These are phyloP conservation scores for Halocynthia roretzi DNA, from an alignment of 23 tunicate species.

Conservation along the genomic window DNA sequence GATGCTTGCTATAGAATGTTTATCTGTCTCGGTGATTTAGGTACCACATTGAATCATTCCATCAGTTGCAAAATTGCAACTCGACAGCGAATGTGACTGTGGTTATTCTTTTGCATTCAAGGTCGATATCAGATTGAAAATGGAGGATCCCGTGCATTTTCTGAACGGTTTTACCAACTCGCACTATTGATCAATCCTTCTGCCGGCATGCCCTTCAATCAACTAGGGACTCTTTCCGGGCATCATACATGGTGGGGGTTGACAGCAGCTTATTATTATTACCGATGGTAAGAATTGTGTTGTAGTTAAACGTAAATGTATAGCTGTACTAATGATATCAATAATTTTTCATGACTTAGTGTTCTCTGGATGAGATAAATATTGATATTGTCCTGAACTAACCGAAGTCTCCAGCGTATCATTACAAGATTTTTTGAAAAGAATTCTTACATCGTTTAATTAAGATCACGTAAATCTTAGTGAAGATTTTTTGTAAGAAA, in stretches of 20 bases:
- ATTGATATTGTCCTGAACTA: no score
- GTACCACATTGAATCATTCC: conserved; percentile 19
- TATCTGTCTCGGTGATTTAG: conserved; percentile 81
- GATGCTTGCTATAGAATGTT: conserved; percentile 48
- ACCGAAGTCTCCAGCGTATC: no score
- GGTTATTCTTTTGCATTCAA: conserved; percentile 9
- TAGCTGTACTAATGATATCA: no score
- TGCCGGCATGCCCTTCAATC: conserved; percentile 88
- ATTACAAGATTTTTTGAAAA: no score
- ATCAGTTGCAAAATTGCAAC: background rate
- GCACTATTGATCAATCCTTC: conserved; percentile 57
- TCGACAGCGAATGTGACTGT: background rate
- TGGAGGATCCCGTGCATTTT: conserved; percentile 38
- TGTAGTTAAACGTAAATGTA: background rate
- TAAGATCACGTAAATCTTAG: no score
- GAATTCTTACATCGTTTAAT: no score
- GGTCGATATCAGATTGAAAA: conserved; percentile 87
- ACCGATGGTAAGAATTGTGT: conserved; percentile 63
- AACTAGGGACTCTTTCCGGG: conserved; percentile 74
- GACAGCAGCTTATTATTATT: conserved; percentile 80
- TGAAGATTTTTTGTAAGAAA: no score
- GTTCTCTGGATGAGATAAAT: no score
- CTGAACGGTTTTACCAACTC: conserved; percentile 60
- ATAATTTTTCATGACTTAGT: no score
- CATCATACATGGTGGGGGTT: conserved; percentile 82